Base-by-base conservation (phyloP, 2,113 vertebrate genomes). In the Ptychochromis oligacanthus region DNA sequence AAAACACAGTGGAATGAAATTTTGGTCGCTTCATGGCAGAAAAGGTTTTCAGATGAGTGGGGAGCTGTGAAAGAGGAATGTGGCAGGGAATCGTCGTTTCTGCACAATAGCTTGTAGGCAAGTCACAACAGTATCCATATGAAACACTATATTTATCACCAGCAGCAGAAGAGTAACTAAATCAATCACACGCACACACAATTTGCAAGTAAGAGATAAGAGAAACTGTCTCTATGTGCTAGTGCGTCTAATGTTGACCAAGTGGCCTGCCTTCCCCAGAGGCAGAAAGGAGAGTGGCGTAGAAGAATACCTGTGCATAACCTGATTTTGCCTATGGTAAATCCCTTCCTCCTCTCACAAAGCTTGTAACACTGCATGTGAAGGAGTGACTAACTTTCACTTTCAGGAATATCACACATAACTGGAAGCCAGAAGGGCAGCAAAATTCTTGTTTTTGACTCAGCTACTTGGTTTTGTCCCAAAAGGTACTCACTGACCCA, bases 401-500 rank as follows among this genome's bases (percentile, higher is more conserved):
- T 91, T 89, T 88, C 87, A 85, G 83, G 81, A 92, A 91, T 89
- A 90, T 84, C 15, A 46, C 67, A 78, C 77, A 83, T 79, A 75
- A 74, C 80, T 84, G 40, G 14, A 88, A 85, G 67, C 84, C 72
- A 85, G 80, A 77, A 14, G 57, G 64, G 77, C 82, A 65, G 87
- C 77, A 79, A 83, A 79, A 90, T 82, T 91, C 87, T 83, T 88
- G 65, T 80, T 89, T 72, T 86, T 85, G 80, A 89, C 81, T 89
- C 65, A 52, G 59, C 87, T 46, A 57, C 85, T 92, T 93, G 91
- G 81, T 91, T 90, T 86, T 76, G 59, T 87, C 90, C 92, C 90
- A 91, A 87, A 89, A 64, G 79, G 76, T 79, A 86, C 90, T 76
- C 86, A 72, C 64, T 82, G 83, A 91, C 84, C 87, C 84, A 89